Conservation (phyloP, 2,888 invertebrate species). For the Sclerodermus sp. region DNA sequence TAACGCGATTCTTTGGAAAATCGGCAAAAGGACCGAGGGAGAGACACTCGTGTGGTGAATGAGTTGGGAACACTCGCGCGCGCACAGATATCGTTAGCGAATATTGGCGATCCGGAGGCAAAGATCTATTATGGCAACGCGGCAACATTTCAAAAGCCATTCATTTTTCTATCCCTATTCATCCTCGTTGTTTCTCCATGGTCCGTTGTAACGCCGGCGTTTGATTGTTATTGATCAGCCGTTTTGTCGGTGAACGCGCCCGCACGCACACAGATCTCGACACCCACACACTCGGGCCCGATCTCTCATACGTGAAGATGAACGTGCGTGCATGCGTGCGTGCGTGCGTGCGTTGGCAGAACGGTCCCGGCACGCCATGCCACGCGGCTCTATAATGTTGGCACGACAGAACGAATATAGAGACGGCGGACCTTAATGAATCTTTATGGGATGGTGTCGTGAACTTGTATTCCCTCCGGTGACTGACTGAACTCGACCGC, state of each 20-base stretch:
- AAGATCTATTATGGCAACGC: neutral
- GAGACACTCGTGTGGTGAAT: too few species aligned
- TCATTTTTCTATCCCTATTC: slow-evolving; percentile 20
- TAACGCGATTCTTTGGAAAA: too few species aligned
- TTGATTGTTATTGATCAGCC: slow-evolving; percentile 54
- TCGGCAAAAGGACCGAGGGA: too few species aligned
- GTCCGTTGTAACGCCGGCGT: slow-evolving; percentile 28
- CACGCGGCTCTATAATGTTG: slow-evolving; percentile 48
- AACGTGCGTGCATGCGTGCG: neutral
- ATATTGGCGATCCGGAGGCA: too few species aligned
- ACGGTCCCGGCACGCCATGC: slow-evolving; percentile 2
- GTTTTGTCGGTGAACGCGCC: slow-evolving; percentile 37
- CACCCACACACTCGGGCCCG: neutral
- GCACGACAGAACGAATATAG: slow-evolving; percentile 51
- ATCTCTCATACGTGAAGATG: too few species aligned
- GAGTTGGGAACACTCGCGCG: too few species aligned
- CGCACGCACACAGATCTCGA: slow-evolving; percentile 7
- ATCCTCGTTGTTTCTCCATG: neutral
- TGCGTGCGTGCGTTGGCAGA: slow-evolving; percentile 11
- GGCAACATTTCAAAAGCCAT: slow-evolving; percentile 21
- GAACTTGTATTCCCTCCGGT: slow-evolving; percentile 57
- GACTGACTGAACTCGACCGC: slow-evolving; percentile 53
- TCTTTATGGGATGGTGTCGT: slow-evolving; percentile 58
- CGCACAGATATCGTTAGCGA: too few species aligned
- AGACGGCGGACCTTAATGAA: slow-evolving; percentile 55